These are phyloP conservation scores for Nannoperca australis DNA, from an alignment of 2,797 vertebrate genomes.

Conservation along the genomic window DNA sequence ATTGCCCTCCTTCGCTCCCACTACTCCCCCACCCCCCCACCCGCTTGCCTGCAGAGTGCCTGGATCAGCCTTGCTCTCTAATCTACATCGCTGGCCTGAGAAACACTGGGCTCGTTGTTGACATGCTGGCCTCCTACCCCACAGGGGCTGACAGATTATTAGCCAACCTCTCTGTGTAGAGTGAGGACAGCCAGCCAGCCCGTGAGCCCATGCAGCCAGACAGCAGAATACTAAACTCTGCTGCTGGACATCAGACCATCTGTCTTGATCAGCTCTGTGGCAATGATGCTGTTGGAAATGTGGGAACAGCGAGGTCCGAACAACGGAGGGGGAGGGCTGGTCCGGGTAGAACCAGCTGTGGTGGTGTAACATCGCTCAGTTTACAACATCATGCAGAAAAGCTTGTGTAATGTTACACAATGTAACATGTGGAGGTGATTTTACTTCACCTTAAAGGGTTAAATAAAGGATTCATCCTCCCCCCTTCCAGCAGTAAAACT, in stretches of 20 bases:
- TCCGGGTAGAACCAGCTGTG: constrained; percentile 53
- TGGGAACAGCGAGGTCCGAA: constrained; percentile 55
- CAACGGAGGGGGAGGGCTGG: constrained; percentile 15
- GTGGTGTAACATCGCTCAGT: constrained; percentile 41
- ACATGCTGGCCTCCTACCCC: constrained; percentile 79
- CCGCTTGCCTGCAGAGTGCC: constrained; percentile 59
- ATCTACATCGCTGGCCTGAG: constrained; percentile 79
- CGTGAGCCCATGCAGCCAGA: constrained; percentile 32
- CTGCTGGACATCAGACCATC: constrained; percentile 61
- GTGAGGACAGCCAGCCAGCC: constrained; percentile 62
- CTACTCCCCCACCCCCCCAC: background rate
- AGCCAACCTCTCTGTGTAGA: constrained; percentile 78
- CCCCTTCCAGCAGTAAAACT: constrained; percentile 85
- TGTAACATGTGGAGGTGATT: constrained; percentile 42
- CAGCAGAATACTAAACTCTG: constrained; percentile 64
- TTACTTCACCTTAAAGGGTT: constrained; percentile 76
- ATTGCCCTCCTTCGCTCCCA: constrained; percentile 33
- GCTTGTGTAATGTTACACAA: constrained; percentile 20
- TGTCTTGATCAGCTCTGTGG: constrained; percentile 61
- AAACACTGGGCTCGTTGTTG: constrained; percentile 87
- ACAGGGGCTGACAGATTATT: constrained; percentile 86
- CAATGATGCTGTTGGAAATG: constrained; percentile 57
- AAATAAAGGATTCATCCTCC: constrained; percentile 81
- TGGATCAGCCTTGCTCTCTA: constrained; percentile 76
- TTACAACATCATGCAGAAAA: constrained; percentile 24